Conservation (phyloP, 2,797 vertebrate species). For the Lacerta bilineata region DNA sequence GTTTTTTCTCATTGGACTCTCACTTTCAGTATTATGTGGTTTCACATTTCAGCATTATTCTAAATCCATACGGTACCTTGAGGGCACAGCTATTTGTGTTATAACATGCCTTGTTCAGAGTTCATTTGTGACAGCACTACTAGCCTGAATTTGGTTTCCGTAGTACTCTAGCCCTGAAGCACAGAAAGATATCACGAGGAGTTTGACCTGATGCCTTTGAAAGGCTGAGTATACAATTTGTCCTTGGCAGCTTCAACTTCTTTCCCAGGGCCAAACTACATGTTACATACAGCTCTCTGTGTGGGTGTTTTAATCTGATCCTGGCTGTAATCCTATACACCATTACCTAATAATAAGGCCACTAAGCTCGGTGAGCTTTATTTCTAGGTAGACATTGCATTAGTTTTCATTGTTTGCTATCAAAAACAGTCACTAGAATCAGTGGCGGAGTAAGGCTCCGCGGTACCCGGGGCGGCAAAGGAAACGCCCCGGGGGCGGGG, state of each 20-base stretch:
- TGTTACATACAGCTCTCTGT: background rate
- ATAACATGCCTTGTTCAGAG: constrained; percentile 21
- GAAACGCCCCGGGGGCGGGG: too few relatives aligned
- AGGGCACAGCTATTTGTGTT: constrained; percentile 20
- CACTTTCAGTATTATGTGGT: constrained; percentile 69
- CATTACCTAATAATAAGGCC: background rate
- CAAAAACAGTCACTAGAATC: background rate
- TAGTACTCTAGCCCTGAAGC: background rate
- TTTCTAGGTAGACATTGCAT: background rate
- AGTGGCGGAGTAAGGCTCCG: too few relatives aligned
- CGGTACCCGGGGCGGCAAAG: too few relatives aligned
- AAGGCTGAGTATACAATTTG: background rate
- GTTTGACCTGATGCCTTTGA: constrained; percentile 23
- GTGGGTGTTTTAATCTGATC: background rate
- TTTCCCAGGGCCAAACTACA: background rate
- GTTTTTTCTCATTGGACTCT: constrained; percentile 59
- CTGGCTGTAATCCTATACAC: background rate
- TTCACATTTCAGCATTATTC: constrained; percentile 67
- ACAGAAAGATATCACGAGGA: background rate
- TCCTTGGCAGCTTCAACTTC: background rate
- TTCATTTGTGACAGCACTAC: constrained; percentile 28
- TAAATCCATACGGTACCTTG: constrained; percentile 61
- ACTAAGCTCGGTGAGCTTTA: background rate
- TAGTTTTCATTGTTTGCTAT: background rate
- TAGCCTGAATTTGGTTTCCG: constrained; percentile 27